phyloP scores from a whole-genome alignment of 2,113 vertebrate genomes.

The Tylochromis polylepis region DNA sequence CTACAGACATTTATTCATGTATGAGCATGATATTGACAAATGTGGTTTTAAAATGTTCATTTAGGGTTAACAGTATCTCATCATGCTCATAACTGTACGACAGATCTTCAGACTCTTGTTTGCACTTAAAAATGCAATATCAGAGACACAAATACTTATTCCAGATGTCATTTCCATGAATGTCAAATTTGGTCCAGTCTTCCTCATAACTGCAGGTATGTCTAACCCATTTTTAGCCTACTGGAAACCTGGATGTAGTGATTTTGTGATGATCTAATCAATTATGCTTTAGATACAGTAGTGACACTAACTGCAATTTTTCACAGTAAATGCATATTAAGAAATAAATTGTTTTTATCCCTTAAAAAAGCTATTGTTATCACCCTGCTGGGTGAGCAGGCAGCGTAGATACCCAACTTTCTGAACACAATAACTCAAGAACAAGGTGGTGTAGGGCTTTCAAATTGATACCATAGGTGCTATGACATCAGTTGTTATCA shows the following conservation, averaged over 20 bases:
- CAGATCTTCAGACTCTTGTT: background rate
- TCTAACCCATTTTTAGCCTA: background rate
- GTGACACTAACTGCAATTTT: background rate
- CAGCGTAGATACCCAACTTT: background rate
- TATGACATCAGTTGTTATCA: background rate
- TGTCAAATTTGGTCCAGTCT: background rate
- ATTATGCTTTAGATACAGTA: background rate
- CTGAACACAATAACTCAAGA: background rate
- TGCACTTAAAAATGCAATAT: background rate
- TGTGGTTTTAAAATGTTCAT: background rate
- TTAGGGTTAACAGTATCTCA: background rate
- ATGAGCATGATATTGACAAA: background rate
- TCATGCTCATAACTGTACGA: background rate
- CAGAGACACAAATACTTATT: background rate
- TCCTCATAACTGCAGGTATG: background rate
- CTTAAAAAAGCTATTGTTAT: background rate
- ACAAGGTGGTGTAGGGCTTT: background rate
- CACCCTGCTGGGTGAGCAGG: background rate
- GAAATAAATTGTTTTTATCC: background rate
- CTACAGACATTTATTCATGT: background rate
- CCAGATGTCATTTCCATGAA: background rate
- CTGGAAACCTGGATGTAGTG: background rate
- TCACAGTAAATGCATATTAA: background rate
- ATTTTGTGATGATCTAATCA: background rate
- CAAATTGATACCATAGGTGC: background rate